Conservation (phyloP, 2,113 vertebrate species). For the Thamnophis sirtalis region DNA sequence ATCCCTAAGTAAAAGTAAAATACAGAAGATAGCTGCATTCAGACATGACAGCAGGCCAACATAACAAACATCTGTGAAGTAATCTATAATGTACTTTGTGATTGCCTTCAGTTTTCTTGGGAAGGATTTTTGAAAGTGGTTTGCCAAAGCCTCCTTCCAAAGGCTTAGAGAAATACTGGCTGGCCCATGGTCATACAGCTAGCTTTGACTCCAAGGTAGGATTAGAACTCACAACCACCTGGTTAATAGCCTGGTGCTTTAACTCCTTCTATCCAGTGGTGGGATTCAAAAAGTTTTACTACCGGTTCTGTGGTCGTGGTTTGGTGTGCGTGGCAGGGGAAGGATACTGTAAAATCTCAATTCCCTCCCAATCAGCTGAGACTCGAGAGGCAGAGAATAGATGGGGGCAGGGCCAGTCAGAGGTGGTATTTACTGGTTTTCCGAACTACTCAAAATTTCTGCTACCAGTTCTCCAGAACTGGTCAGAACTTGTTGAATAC, state of each 20-base stretch:
- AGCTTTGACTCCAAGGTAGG: neutral
- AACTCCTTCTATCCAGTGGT: neutral
- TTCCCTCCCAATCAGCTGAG: too few relatives aligned
- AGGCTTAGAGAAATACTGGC: neutral
- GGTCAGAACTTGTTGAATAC: too few relatives aligned
- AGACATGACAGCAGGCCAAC: neutral
- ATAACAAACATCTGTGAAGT: neutral
- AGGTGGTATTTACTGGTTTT: too few relatives aligned
- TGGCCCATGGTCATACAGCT: neutral
- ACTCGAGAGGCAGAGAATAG: too few relatives aligned
- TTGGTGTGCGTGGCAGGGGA: too few relatives aligned
- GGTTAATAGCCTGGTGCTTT: neutral
- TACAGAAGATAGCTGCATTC: neutral
- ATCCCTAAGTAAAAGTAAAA: neutral
- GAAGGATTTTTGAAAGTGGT: neutral
- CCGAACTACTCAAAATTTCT: too few relatives aligned
- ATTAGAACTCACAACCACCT: neutral
- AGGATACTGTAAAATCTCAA: too few relatives aligned
- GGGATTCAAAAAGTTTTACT: too few relatives aligned
- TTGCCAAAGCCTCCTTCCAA: neutral
- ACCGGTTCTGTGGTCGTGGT: too few relatives aligned
- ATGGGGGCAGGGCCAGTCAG: too few relatives aligned
- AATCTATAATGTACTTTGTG: neutral
- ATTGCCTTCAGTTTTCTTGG: neutral
- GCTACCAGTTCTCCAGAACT: too few relatives aligned